A percentile compares a stretch with the other conserved stretches of the same genome.
phyloP scores from a whole-genome alignment of 2,797 vertebrate genomes.

The Protonibea diacanthus region DNA sequence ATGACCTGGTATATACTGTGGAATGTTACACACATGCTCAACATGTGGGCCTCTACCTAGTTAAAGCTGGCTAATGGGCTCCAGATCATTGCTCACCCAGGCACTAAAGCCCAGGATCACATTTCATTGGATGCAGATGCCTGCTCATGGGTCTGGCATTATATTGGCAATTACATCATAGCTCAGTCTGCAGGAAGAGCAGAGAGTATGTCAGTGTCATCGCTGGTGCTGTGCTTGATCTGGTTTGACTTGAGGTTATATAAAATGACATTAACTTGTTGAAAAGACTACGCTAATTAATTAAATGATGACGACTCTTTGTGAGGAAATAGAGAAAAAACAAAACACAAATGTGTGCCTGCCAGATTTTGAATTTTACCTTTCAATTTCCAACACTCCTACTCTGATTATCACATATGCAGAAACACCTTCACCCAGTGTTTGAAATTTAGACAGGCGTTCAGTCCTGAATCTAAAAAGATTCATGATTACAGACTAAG shows the following conservation, averaged over 20 bases:
- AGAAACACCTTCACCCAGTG: neutral
- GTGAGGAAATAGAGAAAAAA: too few species aligned
- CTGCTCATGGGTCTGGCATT: conserved; percentile 58
- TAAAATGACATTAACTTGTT: conserved; percentile 29
- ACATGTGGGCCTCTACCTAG: conserved; percentile 51
- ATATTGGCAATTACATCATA: conserved; percentile 72
- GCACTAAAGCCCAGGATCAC: conserved; percentile 36
- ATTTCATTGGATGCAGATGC: conserved; percentile 74
- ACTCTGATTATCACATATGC: neutral
- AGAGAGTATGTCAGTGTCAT: conserved; percentile 9
- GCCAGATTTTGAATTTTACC: neutral
- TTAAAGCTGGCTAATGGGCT: conserved; percentile 65
- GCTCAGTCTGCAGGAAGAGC: conserved; percentile 44
- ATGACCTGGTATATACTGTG: conserved; percentile 14
- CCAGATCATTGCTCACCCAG: conserved; percentile 61
- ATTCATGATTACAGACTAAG: neutral
- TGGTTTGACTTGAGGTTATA: conserved; percentile 14
- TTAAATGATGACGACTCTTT: neutral
- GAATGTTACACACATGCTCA: conserved; percentile 34
- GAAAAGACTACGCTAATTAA: neutral
- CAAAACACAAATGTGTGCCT: neutral
- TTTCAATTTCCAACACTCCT: neutral
- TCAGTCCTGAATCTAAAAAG: neutral
- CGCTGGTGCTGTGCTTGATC: conserved; percentile 38
- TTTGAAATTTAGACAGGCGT: neutral